Evolutionary conservation across 2,797 vertebrate species (phyloP).

Genomic region (Kryptolebias ocellatus): DNA sequence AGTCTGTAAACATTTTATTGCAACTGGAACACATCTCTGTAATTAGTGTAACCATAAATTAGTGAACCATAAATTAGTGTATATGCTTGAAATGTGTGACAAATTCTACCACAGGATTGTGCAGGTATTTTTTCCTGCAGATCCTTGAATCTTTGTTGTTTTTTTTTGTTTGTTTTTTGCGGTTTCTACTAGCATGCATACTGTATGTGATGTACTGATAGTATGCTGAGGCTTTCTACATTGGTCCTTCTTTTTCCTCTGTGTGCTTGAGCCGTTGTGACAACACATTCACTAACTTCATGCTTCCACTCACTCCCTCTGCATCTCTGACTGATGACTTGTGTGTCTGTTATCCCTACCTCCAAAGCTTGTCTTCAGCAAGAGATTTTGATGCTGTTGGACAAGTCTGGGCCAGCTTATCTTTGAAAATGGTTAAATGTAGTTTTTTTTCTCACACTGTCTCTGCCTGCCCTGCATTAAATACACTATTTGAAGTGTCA

Average conservation of each 20-base stretch:
- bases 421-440: constrained; percentile 57
- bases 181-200: not conserved
- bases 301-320: constrained; percentile 18
- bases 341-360: constrained; percentile 43
- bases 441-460: constrained; percentile 31
- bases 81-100: not conserved
- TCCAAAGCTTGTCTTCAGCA: constrained; percentile 32
- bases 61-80: not conserved
- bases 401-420: constrained; percentile 58
- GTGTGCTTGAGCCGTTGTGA: constrained; percentile 12
- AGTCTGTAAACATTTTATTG: constrained; percentile 22
- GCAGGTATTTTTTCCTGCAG: not conserved
- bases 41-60: constrained; percentile 4
- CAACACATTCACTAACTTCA: constrained; percentile 37
- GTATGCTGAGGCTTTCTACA: not conserved
- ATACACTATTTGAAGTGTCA: constrained; percentile 62
- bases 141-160: not conserved
- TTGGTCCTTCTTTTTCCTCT: not conserved
- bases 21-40: constrained; percentile 13
- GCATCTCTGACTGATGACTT: constrained; percentile 25
- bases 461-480: constrained; percentile 27
- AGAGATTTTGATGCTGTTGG: constrained; percentile 53
- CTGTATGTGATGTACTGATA: not conserved
- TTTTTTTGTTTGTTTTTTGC: not conserved
- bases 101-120: not conserved